phyloP scores from a whole-genome alignment of 2,113 vertebrate genomes.

The Podocnemis expansa region DNA sequence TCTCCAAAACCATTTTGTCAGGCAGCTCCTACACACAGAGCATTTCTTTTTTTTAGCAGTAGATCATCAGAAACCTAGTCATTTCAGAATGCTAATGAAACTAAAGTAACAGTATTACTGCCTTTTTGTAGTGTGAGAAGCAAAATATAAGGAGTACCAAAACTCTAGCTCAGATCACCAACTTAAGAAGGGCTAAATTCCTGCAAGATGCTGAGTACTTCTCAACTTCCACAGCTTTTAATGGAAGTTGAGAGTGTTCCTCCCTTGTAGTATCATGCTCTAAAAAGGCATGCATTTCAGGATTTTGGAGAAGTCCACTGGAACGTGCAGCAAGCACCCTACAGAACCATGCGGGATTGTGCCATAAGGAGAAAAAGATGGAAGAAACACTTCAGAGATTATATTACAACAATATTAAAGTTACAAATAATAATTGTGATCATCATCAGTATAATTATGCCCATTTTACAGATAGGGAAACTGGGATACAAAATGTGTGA shows the following conservation, averaged over 20 bases:
- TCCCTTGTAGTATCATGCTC: slow-evolving; percentile 17
- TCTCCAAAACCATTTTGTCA: slow-evolving; percentile 45
- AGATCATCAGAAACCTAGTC: not conserved
- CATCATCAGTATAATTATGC: not conserved
- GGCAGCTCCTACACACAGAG: not conserved
- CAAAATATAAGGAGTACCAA: not conserved
- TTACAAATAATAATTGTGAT: not conserved
- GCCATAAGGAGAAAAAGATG: not conserved
- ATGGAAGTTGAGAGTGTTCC: not conserved
- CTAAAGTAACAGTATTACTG: not conserved
- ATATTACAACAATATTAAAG: not conserved
- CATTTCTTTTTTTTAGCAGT: not conserved
- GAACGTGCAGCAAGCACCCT: not conserved
- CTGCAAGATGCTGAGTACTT: slow-evolving; percentile 13
- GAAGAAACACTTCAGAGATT: not conserved
- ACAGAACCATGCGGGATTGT: slow-evolving; percentile 5
- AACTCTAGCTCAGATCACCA: not conserved
- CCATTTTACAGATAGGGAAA: not conserved
- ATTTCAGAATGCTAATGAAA: slow-evolving; percentile 4
- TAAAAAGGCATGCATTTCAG: slow-evolving; percentile 6
- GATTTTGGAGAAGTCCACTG: not conserved
- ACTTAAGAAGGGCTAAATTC: not conserved
- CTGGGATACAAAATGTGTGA: rapidly evolving
- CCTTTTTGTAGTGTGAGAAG: not conserved
- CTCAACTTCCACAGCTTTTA: slow-evolving; percentile 21